These are phyloP conservation scores for Papilio dardanus DNA, from an alignment of 1,140 invertebrate species.

Conservation along the genomic window DNA sequence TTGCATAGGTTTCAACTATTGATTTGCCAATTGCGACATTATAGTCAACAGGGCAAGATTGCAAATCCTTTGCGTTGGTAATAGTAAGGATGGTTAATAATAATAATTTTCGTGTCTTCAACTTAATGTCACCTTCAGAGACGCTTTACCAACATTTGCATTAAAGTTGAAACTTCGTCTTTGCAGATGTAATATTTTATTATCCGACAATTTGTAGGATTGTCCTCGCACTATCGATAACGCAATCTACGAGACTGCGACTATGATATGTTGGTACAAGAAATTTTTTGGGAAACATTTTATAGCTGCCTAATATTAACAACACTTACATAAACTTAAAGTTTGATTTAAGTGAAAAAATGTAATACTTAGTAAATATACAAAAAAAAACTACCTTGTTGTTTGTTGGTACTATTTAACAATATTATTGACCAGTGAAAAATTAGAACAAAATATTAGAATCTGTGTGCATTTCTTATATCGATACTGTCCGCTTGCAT, in stretches of 20 bases:
- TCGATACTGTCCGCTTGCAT: constrained; percentile 42
- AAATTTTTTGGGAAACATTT: too few relatives aligned
- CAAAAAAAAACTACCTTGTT: too few relatives aligned
- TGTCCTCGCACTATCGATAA: background rate
- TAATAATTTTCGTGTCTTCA: constrained; percentile 30
- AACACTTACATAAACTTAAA: too few relatives aligned
- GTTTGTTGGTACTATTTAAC: too few relatives aligned
- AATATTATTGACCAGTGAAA: too few relatives aligned
- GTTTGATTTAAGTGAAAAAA: too few relatives aligned
- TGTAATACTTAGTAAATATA: too few relatives aligned
- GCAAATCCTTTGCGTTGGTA: background rate
- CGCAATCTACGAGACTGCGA: background rate
- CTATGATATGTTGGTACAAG: too few relatives aligned
- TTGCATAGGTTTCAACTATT: constrained; percentile 30
- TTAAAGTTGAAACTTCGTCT: constrained; percentile 50
- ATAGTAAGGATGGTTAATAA: constrained; percentile 15
- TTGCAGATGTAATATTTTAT: constrained; percentile 48
- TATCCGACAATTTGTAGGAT: constrained; percentile 44
- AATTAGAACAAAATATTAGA: too few relatives aligned
- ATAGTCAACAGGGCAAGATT: background rate
- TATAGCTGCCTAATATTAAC: too few relatives aligned
- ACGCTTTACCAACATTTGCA: constrained; percentile 47
- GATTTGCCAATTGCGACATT: constrained; percentile 19
- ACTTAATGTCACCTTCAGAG: constrained; percentile 39
- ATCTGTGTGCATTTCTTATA: constrained; percentile 14